phyloP scores from a whole-genome alignment of 2,888 invertebrate species.

The Tromatobia lineatoria region DNA sequence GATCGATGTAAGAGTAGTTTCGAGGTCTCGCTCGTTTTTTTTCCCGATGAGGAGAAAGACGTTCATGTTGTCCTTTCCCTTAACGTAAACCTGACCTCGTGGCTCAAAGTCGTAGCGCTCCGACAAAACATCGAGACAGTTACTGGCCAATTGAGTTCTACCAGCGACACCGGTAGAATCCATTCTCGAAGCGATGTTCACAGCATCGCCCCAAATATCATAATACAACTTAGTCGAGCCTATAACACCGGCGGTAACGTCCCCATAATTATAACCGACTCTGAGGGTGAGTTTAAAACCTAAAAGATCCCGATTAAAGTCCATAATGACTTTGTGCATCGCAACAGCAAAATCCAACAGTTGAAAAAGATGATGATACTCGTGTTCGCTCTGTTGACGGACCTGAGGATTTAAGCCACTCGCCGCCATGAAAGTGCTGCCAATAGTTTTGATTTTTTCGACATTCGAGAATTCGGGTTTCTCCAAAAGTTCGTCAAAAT shows the following conservation, averaged over 20 bases:
- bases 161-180: slow-evolving; percentile 97
- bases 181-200: slow-evolving; percentile 99
- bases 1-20: slow-evolving; percentile 2
- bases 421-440: slow-evolving; percentile 99
- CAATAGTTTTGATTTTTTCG: slow-evolving; percentile 99
- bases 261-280: slow-evolving; percentile 97
- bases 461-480: slow-evolving; percentile 93
- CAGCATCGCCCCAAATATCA: slow-evolving; percentile 99
- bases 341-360: slow-evolving; percentile 97
- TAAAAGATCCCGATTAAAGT: slow-evolving; percentile 95
- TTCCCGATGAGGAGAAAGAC: slow-evolving; percentile 91
- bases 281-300: slow-evolving; percentile 95
- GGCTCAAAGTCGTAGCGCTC: slow-evolving; percentile 94
- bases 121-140: slow-evolving; percentile 90
- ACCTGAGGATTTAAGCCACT: slow-evolving; percentile 95
- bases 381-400: slow-evolving; percentile 89
- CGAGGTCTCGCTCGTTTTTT: slow-evolving; percentile 77
- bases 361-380: slow-evolving; percentile 93
- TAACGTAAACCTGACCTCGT: slow-evolving; percentile 97
- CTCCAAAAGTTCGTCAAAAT: slow-evolving; percentile 97
- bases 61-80: slow-evolving; percentile 98
- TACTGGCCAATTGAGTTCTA: slow-evolving; percentile 93
- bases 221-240: slow-evolving; percentile 98
- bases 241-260: slow-evolving; percentile 98
- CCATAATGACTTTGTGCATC: slow-evolving; percentile 94